A percentile compares a stretch with the other conserved stretches of the same genome.
These are phyloP conservation scores for Phalera bucephala DNA, from an alignment of 2,888 invertebrate genomes.

Conservation along the genomic window DNA sequence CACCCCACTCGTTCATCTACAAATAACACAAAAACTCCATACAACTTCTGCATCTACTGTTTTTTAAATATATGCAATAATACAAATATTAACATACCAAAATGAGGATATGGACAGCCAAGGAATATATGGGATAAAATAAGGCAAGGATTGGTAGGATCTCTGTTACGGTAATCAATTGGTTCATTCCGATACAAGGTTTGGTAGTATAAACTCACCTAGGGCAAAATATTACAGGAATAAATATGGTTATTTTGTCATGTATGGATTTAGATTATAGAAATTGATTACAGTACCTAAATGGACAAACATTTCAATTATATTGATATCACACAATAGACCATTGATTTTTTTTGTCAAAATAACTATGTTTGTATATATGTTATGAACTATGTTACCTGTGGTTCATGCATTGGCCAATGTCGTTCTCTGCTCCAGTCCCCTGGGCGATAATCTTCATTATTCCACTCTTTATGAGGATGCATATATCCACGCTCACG, in stretches of 20 bases:
- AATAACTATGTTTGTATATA: too few relatives aligned
- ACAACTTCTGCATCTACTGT: background rate
- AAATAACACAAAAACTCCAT: slow-evolving; percentile 16
- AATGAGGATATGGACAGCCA: slow-evolving; percentile 76
- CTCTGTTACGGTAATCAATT: slow-evolving; percentile 68
- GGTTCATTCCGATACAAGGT: slow-evolving; percentile 67
- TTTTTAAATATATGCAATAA: slow-evolving; percentile 1
- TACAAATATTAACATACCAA: slow-evolving; percentile 61
- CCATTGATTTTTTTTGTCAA: too few relatives aligned
- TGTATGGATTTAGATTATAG: too few relatives aligned
- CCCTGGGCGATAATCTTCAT: slow-evolving; percentile 80
- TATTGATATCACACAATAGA: too few relatives aligned
- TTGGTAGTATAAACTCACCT: slow-evolving; percentile 67
- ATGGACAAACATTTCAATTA: too few relatives aligned
- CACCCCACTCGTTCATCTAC: slow-evolving; percentile 79
- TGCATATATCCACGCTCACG: slow-evolving; percentile 75
- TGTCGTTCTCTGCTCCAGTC: slow-evolving; percentile 78
- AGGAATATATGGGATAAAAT: slow-evolving; percentile 79
- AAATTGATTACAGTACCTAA: too few relatives aligned
- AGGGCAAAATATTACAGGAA: slow-evolving; percentile 40
- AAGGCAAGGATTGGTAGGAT: slow-evolving; percentile 60
- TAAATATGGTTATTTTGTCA: background rate
- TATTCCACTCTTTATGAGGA: slow-evolving; percentile 78
- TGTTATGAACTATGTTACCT: too few relatives aligned
- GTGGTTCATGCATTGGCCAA: slow-evolving; percentile 75